Percentiles rank a stretch among this genome's conserved stretches.
phyloP scores from a whole-genome alignment of 2,113 vertebrate genomes.

The Malaclemys terrapin region DNA sequence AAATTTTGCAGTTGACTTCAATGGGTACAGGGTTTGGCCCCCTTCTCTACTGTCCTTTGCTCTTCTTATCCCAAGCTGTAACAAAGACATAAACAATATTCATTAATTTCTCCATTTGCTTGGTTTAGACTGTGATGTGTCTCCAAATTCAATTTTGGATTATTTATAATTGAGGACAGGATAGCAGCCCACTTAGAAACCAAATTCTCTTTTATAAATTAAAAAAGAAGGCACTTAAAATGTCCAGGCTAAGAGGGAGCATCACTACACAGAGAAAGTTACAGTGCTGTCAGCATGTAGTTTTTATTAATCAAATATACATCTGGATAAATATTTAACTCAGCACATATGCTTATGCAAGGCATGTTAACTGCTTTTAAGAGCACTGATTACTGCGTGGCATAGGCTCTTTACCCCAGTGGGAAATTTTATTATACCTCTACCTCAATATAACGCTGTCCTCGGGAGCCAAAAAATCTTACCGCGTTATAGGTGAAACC shows the following conservation, averaged over 20 bases:
- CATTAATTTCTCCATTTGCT: not conserved
- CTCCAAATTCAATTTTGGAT: not conserved
- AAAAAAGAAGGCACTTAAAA: not conserved
- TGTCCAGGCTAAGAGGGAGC: rapidly evolving
- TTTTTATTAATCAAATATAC: not conserved
- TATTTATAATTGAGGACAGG: not conserved
- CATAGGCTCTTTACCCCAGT: conserved; percentile 5
- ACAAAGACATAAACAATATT: not conserved
- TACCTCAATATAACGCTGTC: too few relatives aligned
- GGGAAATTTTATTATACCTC: not conserved
- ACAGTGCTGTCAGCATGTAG: not conserved
- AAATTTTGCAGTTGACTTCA: not conserved
- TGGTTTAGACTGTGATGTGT: not conserved
- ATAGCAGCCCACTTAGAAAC: rapidly evolving
- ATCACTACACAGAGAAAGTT: not conserved
- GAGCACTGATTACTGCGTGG: not conserved
- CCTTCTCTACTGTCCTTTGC: not conserved
- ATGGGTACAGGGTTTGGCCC: not conserved
- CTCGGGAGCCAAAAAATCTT: too few relatives aligned
- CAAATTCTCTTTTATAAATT: not conserved
- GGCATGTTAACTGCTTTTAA: not conserved
- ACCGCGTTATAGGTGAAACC: too few relatives aligned
- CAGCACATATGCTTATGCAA: not conserved
- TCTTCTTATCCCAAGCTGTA: not conserved
- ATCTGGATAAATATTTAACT: conserved; percentile 54